A percentile compares a stretch with the other conserved stretches of the same genome.
Evolutionary conservation across 2,888 invertebrate genomes (phyloP).

Genomic region (Oxyteleia sp.): DNA sequence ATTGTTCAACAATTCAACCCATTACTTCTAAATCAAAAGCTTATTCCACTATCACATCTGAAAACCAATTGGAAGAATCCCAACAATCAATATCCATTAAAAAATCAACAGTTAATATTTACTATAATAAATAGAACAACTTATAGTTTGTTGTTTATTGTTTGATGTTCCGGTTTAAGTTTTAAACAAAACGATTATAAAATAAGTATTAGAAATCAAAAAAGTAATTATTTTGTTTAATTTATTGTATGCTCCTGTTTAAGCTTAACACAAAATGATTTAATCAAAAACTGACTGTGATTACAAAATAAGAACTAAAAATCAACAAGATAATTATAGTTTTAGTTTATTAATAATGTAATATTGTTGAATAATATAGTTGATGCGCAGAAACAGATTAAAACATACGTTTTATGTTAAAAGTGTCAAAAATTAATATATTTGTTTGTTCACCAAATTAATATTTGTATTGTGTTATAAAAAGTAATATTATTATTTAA

Average conservation of each 20-base stretch:
- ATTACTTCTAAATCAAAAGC: conserved; percentile 8
- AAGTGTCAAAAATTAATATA: neutral
- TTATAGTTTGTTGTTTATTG: neutral
- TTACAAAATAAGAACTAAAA: too few species aligned
- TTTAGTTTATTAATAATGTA: neutral
- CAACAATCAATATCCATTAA: neutral
- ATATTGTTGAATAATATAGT: neutral
- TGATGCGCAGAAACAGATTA: neutral
- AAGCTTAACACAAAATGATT: too few species aligned
- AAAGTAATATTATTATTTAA: neutral
- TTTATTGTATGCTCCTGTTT: neutral
- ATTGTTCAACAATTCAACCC: neutral
- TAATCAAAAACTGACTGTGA: too few species aligned
- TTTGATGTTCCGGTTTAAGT: neutral
- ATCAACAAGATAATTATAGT: neutral
- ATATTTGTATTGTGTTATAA: neutral
- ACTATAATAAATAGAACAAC: neutral
- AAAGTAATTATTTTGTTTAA: neutral
- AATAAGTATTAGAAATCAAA: neutral
- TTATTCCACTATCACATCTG: conserved; percentile 10
- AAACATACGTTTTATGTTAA: neutral
- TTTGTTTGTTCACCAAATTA: neutral
- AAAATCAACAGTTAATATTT: conserved; percentile 2
- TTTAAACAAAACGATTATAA: neutral
- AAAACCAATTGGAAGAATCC: conserved; percentile 2